These are phyloP conservation scores for Toxotes lorentzi DNA, from an alignment of 2,797 vertebrate genomes.

Conservation along the genomic window DNA sequence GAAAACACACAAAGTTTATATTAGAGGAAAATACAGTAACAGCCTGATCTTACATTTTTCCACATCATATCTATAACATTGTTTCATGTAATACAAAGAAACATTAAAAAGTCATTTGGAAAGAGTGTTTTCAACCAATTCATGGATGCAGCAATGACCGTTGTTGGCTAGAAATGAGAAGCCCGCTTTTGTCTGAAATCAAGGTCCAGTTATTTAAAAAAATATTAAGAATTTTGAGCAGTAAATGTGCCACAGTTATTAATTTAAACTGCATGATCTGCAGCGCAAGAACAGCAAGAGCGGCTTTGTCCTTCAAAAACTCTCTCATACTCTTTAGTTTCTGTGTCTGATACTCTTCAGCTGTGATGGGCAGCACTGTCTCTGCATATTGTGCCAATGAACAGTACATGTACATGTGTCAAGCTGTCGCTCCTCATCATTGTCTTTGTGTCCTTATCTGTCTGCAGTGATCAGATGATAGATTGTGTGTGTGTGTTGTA, in stretches of 20 bases:
- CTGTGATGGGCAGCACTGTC: background rate
- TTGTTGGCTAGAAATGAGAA: too few relatives aligned
- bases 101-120: background rate
- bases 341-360: conserved; percentile 10
- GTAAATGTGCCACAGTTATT: background rate
- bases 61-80: too few relatives aligned
- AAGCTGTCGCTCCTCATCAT: conserved; percentile 56
- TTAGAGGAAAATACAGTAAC: background rate
- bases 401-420: conserved; percentile 52
- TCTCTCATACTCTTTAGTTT: conserved; percentile 2
- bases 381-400: conserved; percentile 43
- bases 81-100: background rate
- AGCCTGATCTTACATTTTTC: background rate
- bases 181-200: background rate
- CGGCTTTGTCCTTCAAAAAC: conserved; percentile 9
- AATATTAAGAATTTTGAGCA: background rate
- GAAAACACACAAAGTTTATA: background rate
- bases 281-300: too few relatives aligned
- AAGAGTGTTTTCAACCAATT: background rate
- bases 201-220: background rate
- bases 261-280: background rate
- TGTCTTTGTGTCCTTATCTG: conserved; percentile 60
- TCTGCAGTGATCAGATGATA: conserved; percentile 58
- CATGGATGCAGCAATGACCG: too few relatives aligned
- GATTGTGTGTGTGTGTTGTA: conserved; percentile 30